Evolutionary conservation across 30 jellyfish, hydroid and myxozoan species (phyloP), one percentile per base, ranked within the genome.

Genomic region (Aurelia aurita): DNA sequence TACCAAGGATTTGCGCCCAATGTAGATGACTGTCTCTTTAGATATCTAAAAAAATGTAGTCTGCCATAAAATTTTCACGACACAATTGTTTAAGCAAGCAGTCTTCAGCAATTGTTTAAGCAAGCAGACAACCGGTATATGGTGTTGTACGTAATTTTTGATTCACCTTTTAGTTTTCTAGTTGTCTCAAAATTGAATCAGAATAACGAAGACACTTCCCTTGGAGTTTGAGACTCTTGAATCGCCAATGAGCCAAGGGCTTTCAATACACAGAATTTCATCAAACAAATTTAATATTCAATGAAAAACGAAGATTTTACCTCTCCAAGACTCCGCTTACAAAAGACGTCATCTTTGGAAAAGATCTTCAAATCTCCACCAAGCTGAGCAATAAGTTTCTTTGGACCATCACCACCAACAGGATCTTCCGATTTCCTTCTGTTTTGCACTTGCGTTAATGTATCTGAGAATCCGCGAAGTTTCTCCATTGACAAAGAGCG

Each of bases 261-360:
- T 20, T 14, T 14, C 22, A 22, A 22, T 16, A 15, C 29, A 2
- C 47, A 68, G 57, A 68, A 31, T 49, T 0, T 32, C 64, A 44
- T 18, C 22, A 4, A 63, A 68, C 6, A 4, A 35, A 35, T 0
- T 35, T 35, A 13, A 35, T 35, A 35, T 13, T 3, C 19, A 69
- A 39, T 18, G 79, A 10, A 32, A 39, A 43, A 39, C 20, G 28
- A 51, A 49, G 44, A 16, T 49, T 47, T 32, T n/a, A 81, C 91
- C 91, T 81, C 85, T 58, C 91, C 91, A 4, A 81, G 83, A 60
- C 57, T 55, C 21, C 39, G 69, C 18, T 81, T 55, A 53, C 69
- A 51, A 18, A 43, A 25, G 25, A 81, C 54, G 35, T 81, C 91
- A 18, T 81, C 84, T 32, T 81, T 81, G 43, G 58, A 34, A 45